Base-by-base conservation (phyloP, 2,888 invertebrate species). In the Cyrtodaria siliqua region DNA sequence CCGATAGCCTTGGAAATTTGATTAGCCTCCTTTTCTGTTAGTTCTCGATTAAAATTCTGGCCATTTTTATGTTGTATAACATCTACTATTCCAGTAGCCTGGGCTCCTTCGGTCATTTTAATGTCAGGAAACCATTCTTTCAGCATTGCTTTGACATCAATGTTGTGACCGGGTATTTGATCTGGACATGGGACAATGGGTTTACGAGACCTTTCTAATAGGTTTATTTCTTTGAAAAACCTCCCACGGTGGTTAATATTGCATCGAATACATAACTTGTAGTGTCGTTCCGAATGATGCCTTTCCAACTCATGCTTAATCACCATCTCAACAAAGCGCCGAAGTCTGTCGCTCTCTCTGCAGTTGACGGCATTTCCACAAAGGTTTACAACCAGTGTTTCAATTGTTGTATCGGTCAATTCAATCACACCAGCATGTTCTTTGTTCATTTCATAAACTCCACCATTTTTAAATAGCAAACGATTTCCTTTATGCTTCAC, bases 351-450 rank as follows among this genome's bases (percentile, higher is more conserved):
- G 24, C 49, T 50, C 4, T 33, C 20, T 14, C 50, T 29, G 4
- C 29, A 20, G 18, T 50, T 24, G 2, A 61, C 50, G 1, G 61
- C 50, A 4, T 50, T 50, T 14, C 38, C 29, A 14, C 27, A 33
- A 1, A 38, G 27, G 4, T 52, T 38, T 12, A 50, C 26, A 1
- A 42, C 66, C 59, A 38, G 53, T 40, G 55, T 16, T 26, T 38
- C 56, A 9, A 55, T 44, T 44, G 53, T 66, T 47, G 23, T 47
- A 29, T 26, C 44, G 1, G 40, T 66, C 16, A 60, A 47, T 61
- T 49, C 53, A 1, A 64, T 53, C 9, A 59, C 55, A 23, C 64
- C 72, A 26, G 47, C 47, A 66, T 72, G 72, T 2, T 4, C 49
- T 9, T n/a, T 44, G 27, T 66, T 47, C 14, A 72, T 49, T 49